phyloP scores from a whole-genome alignment of 2,888 invertebrate species.

The Charanyca ferruginea region DNA sequence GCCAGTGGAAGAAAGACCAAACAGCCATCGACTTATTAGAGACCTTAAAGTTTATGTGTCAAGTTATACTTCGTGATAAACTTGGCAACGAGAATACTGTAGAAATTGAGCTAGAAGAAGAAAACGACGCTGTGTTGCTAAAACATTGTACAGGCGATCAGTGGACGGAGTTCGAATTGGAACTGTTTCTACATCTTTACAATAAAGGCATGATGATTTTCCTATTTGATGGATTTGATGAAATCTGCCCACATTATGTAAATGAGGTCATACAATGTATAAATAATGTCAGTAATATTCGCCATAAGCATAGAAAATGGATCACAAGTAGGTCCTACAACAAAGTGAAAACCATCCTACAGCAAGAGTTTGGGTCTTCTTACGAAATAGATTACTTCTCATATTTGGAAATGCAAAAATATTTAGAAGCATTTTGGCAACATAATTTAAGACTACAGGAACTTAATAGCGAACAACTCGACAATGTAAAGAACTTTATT shows the following conservation, averaged over 20 bases:
- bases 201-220: conserved; percentile 42
- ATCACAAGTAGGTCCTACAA: conserved; percentile 57
- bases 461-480: conserved; percentile 30
- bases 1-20: conserved; percentile 24
- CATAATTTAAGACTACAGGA: conserved; percentile 26
- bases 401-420: conserved; percentile 27
- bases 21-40: conserved; percentile 16
- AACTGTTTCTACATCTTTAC: conserved; percentile 47
- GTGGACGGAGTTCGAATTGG: conserved; percentile 26
- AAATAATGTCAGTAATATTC: conserved; percentile 11
- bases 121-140: conserved; percentile 13
- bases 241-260: conserved; percentile 57
- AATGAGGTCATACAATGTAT: conserved; percentile 30
- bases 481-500: conserved; percentile 29
- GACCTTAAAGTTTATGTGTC: conserved; percentile 25
- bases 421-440: conserved; percentile 42
- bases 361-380: conserved; percentile 36
- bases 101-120: conserved; percentile 10
- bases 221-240: conserved; percentile 63
- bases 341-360: conserved; percentile 33
- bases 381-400: conserved; percentile 36
- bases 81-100: not conserved
- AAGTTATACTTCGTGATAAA: conserved; percentile 5
- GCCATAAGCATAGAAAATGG: conserved; percentile 42
- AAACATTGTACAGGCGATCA: conserved; percentile 21